Percentiles rank a stretch among this genome's conserved stretches.
These are phyloP conservation scores for Pterostichus madidus DNA, from an alignment of 2,888 invertebrate genomes.

Conservation along the genomic window DNA sequence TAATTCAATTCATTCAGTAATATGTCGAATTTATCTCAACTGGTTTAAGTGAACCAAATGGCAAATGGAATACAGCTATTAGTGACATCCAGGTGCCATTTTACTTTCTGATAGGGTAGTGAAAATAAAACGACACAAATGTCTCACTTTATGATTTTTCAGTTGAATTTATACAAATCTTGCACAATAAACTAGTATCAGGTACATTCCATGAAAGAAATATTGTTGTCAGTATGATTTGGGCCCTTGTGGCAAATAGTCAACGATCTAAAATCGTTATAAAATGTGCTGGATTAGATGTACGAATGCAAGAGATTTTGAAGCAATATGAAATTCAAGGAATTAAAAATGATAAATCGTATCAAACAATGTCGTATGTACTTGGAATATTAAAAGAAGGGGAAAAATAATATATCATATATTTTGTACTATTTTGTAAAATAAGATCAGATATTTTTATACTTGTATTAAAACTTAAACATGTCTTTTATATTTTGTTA, in stretches of 20 bases:
- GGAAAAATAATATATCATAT: constrained; percentile 62
- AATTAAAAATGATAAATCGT: constrained; percentile 71
- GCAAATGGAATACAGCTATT: too few relatives aligned
- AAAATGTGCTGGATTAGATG: constrained; percentile 78
- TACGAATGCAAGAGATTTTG: constrained; percentile 77
- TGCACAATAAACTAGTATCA: constrained; percentile 76
- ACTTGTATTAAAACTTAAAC: constrained; percentile 24
- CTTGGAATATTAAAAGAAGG: constrained; percentile 72
- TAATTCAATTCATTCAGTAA: too few relatives aligned
- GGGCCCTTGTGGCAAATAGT: constrained; percentile 85
- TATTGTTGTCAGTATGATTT: constrained; percentile 80
- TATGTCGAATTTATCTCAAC: too few relatives aligned
- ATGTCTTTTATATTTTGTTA: background rate
- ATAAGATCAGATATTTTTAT: constrained; percentile 1
- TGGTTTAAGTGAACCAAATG: too few relatives aligned
- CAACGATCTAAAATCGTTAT: constrained; percentile 83
- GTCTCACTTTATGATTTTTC: constrained; percentile 69
- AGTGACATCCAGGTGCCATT: too few relatives aligned
- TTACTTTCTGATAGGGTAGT: background rate
- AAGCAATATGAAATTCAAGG: constrained; percentile 76
- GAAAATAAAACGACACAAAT: background rate
- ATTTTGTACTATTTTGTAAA: constrained; percentile 8
- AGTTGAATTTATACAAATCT: constrained; percentile 79
- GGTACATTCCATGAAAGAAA: constrained; percentile 77
- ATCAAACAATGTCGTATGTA: constrained; percentile 74